A percentile compares a stretch with the other conserved stretches of the same genome.
Conservation (phyloP, 2,797 vertebrate species). For the Cyclura pinguis region DNA sequence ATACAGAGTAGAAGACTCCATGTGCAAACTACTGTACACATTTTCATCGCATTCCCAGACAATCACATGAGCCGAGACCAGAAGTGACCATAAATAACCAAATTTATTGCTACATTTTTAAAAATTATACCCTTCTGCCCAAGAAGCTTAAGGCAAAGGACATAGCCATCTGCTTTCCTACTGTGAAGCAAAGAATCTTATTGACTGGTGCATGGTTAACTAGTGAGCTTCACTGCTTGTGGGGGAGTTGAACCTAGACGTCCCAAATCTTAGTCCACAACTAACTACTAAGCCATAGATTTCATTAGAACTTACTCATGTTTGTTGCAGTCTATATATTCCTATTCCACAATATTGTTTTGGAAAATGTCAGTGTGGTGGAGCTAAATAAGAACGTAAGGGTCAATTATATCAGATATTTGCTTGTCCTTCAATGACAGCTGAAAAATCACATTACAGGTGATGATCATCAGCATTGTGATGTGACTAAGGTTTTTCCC, state of each 20-base stretch:
- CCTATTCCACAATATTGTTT: neutral
- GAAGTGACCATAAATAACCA: no score
- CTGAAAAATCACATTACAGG: neutral
- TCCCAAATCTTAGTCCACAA: neutral
- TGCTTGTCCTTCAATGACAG: neutral
- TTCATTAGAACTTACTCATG: neutral
- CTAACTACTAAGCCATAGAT: neutral
- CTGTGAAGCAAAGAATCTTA: neutral
- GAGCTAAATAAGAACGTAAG: neutral
- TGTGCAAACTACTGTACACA: no score
- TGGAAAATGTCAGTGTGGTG: neutral
- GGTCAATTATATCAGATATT: neutral
- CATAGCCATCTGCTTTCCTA: neutral
- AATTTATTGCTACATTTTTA: neutral
- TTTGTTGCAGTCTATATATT: neutral
- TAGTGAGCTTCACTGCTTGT: neutral
- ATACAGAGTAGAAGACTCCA: neutral
- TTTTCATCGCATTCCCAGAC: no score
- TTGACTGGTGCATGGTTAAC: neutral
- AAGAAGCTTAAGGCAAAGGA: neutral
- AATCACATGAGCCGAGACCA: no score
- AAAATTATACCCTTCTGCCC: neutral
- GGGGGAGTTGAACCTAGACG: neutral
- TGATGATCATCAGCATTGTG: accelerated
- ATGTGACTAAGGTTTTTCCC: neutral